A percentile compares a stretch with the other conserved stretches of the same genome.
Conservation (phyloP, 2,888 invertebrate species). For the Nephrotoma guestfalica region DNA sequence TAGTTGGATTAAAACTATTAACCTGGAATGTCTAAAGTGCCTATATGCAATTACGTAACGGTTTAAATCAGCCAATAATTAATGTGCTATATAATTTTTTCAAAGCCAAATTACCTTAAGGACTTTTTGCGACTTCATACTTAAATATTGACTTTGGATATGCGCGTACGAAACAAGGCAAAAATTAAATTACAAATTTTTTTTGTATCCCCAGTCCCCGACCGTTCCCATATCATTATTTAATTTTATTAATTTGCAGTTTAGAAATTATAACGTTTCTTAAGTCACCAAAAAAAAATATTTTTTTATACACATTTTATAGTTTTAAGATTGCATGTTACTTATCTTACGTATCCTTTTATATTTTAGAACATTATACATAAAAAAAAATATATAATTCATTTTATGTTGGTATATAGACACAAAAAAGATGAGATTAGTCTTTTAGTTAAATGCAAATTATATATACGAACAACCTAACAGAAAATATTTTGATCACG, state of each 20-base stretch:
- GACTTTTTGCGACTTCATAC: background rate
- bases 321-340: background rate
- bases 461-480: background rate
- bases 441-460: background rate
- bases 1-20: background rate
- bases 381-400: background rate
- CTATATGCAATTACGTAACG: background rate
- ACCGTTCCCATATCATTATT: background rate
- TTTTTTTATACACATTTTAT: background rate
- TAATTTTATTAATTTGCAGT: background rate
- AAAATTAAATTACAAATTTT: background rate
- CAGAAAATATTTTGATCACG: background rate
- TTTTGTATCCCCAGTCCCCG: background rate
- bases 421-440: background rate
- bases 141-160: background rate
- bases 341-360: background rate
- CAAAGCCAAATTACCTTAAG: background rate
- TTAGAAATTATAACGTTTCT: background rate
- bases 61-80: background rate
- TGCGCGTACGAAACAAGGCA: background rate
- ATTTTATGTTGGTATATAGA: background rate
- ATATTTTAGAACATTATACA: background rate
- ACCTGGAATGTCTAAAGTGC: background rate
- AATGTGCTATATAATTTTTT: background rate
- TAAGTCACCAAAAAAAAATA: background rate